Percentiles rank a stretch among this genome's conserved stretches.
Evolutionary conservation across 2,888 invertebrate genomes (phyloP).

Genomic region (Protophormia terraenovae): DNA sequence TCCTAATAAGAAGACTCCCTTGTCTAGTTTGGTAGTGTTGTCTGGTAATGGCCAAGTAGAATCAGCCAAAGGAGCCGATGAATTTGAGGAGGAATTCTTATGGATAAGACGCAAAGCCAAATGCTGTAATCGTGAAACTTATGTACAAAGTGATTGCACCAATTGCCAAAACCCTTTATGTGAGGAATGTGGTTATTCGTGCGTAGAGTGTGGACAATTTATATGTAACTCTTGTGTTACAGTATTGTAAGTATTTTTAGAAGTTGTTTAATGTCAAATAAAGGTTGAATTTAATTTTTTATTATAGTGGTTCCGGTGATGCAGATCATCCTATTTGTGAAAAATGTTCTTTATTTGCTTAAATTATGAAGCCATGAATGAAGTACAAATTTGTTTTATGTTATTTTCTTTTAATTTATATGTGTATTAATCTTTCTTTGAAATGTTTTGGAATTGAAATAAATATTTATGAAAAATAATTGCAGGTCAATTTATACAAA

Average conservation of each 20-base stretch:
- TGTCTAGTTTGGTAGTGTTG: conserved; percentile 71
- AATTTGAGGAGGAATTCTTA: conserved; percentile 68
- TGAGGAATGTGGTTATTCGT: conserved; percentile 77
- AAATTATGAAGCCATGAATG: not conserved
- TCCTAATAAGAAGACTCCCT: conserved; percentile 16
- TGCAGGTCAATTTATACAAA: conserved; percentile 23
- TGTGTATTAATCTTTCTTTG: not conserved
- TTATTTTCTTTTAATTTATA: conserved; percentile 4
- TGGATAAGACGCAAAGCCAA: conserved; percentile 69
- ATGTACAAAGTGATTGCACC: conserved; percentile 71
- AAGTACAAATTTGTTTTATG: conserved; percentile 31
- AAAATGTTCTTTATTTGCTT: conserved; percentile 68
- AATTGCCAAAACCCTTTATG: conserved; percentile 74
- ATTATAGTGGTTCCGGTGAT: conserved; percentile 71
- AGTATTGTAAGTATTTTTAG: conserved; percentile 73
- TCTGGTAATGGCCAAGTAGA: conserved; percentile 73
- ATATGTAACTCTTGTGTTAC: conserved; percentile 75
- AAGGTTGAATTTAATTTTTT: not conserved
- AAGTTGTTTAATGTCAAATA: not conserved
- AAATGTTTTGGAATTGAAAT: not conserved
- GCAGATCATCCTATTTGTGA: conserved; percentile 74
- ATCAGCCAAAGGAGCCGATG: conserved; percentile 61
- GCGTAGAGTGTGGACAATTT: conserved; percentile 73
- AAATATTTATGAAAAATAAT: conserved; percentile 6
- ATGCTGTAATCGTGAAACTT: conserved; percentile 71